These are phyloP conservation scores for Drosophila falleni DNA, from an alignment of 2,888 invertebrate species.

Conservation along the genomic window DNA sequence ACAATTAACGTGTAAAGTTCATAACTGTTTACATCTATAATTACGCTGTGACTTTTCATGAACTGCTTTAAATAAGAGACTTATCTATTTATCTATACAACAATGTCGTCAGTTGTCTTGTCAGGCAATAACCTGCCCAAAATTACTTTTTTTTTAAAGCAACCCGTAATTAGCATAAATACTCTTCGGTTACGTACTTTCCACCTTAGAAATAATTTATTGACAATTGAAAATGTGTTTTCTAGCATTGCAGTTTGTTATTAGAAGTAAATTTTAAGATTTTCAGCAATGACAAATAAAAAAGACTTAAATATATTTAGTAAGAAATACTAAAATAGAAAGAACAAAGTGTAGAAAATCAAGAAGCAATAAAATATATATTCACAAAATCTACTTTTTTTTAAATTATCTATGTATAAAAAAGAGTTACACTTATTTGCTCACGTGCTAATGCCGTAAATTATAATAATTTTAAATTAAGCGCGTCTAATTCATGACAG, in stretches of 20 bases:
- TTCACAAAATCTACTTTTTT: not conserved
- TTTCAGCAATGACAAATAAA: not conserved
- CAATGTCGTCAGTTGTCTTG: constrained; percentile 26
- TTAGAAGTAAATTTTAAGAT: not conserved
- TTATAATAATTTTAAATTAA: constrained; percentile 4
- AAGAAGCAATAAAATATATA: not conserved
- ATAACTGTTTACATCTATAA: constrained; percentile 2
- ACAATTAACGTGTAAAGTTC: constrained; percentile 52
- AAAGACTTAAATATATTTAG: not conserved
- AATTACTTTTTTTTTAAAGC: not conserved
- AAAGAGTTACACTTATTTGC: constrained; percentile 8
- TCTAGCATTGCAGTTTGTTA: constrained; percentile 5
- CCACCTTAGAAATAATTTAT: constrained; percentile 1
- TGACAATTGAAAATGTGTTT: not conserved
- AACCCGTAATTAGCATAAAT: not conserved
- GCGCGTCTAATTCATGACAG: constrained; percentile 3
- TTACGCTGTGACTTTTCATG: constrained; percentile 10
- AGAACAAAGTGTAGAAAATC: not conserved
- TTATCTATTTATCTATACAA: not conserved
- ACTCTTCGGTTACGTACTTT: not conserved
- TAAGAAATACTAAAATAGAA: not conserved
- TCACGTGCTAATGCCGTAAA: constrained; percentile 16
- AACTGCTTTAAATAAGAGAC: not conserved
- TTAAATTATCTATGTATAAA: constrained; percentile 3
- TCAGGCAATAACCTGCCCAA: constrained; percentile 8